These are phyloP conservation scores for Lycaena phlaeas DNA, from an alignment of 2,888 invertebrate species.

Conservation along the genomic window DNA sequence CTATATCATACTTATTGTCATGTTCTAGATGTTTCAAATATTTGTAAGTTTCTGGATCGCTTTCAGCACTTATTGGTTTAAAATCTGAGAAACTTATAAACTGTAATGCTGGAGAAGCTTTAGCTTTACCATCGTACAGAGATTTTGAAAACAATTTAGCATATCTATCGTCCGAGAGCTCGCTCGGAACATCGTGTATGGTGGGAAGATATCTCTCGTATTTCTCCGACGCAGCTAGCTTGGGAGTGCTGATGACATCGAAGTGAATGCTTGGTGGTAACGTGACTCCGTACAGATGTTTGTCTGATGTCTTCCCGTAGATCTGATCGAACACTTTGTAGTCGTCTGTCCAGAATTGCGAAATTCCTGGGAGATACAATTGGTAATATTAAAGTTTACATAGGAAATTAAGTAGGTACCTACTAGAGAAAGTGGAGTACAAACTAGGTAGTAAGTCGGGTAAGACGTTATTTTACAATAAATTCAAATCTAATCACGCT, in stretches of 20 bases:
- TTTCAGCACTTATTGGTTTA: conserved; percentile 44
- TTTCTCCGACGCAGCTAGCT: conserved; percentile 38
- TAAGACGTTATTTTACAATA: too few species aligned
- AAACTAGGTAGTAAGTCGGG: too few species aligned
- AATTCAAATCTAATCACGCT: too few species aligned
- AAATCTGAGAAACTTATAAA: conserved; percentile 43
- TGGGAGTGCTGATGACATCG: conserved; percentile 20
- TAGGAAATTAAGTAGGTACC: too few species aligned
- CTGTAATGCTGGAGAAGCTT: conserved; percentile 26
- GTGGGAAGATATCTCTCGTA: conserved; percentile 29
- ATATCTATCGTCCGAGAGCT: conserved; percentile 31
- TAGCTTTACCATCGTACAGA: conserved; percentile 23
- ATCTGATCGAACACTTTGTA: conserved; percentile 54
- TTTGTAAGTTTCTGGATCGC: conserved; percentile 49
- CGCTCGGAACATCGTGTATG: conserved; percentile 29
- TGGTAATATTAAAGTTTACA: too few species aligned
- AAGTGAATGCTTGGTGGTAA: conserved; percentile 35
- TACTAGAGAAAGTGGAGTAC: too few species aligned
- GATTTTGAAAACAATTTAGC: conserved; percentile 27
- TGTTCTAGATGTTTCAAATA: conserved; percentile 50
- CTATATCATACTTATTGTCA: conserved; percentile 29
- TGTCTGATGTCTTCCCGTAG: conserved; percentile 59
- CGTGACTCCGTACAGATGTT: conserved; percentile 42
- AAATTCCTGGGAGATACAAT: conserved; percentile 31
- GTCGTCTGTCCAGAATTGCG: conserved; percentile 59